Evolutionary conservation across 2,888 invertebrate genomes (phyloP).

Genomic region (Hemaris fuciformis): DNA sequence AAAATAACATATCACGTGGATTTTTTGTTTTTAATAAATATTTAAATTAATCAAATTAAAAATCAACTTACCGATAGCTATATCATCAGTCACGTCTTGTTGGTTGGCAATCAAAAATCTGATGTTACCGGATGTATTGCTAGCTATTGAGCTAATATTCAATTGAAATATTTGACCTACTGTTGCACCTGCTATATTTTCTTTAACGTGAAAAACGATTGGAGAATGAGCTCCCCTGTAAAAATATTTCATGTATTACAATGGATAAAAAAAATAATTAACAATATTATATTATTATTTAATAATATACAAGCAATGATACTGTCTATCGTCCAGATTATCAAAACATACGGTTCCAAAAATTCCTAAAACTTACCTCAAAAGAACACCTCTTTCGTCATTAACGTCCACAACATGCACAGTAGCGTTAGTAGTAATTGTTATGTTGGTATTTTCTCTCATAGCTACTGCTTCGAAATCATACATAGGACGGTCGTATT

Average conservation of each 20-base stretch:
- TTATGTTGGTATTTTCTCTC: conserved; percentile 80
- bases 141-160: conserved; percentile 59
- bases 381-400: conserved; percentile 85
- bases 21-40: too few relatives aligned
- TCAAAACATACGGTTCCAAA: neutral
- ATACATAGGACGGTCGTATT: conserved; percentile 85
- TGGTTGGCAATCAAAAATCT: conserved; percentile 91
- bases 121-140: conserved; percentile 73
- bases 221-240: conserved; percentile 86
- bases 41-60: neutral
- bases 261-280: too few relatives aligned
- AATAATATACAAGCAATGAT: too few relatives aligned
- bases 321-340: too few relatives aligned
- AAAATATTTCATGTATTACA: too few relatives aligned
- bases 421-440: conserved; percentile 90
- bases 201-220: conserved; percentile 88
- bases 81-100: conserved; percentile 89
- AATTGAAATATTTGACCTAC: conserved; percentile 87
- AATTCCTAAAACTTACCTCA: conserved; percentile 68
- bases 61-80: conserved; percentile 84
- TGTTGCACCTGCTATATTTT: conserved; percentile 87
- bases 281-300: too few relatives aligned
- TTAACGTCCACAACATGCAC: conserved; percentile 91
- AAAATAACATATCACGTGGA: conserved; percentile 20
- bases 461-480: conserved; percentile 92